A percentile compares a stretch with the other conserved stretches of the same genome.
phyloP scores from a whole-genome alignment of 2,113 vertebrate species.

The Archilochus colubris region DNA sequence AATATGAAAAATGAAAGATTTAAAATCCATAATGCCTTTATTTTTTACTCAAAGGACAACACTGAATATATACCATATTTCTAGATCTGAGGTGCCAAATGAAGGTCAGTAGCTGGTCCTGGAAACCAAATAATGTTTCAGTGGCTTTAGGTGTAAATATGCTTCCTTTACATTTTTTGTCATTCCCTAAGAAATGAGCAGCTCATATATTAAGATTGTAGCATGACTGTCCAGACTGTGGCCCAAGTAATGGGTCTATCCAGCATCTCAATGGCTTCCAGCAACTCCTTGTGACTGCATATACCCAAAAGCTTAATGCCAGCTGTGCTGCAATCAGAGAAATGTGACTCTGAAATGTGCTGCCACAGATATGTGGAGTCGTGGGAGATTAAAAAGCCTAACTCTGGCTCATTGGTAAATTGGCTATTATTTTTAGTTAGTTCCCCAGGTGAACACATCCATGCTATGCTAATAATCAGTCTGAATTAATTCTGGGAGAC shows the following conservation, averaged over 20 bases:
- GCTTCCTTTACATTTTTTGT: neutral
- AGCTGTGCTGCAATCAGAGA: neutral
- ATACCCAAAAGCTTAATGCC: neutral
- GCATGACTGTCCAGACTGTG: neutral
- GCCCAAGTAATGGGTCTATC: neutral
- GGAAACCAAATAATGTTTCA: neutral
- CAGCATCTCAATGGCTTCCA: neutral
- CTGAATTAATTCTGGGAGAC: conserved; percentile 35
- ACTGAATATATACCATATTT: neutral
- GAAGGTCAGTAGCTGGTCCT: neutral
- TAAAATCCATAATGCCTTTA: neutral
- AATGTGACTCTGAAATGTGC: neutral
- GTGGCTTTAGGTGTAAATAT: neutral
- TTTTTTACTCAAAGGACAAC: neutral
- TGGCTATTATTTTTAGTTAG: conserved; percentile 50
- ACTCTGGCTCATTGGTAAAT: conserved; percentile 27
- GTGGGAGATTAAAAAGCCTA: conserved; percentile 15
- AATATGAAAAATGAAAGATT: neutral
- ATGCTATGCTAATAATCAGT: conserved; percentile 25
- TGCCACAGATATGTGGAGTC: neutral
- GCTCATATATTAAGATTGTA: neutral
- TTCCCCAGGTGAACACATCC: neutral
- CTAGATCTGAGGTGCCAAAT: neutral
- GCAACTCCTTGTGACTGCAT: neutral
- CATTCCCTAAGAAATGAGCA: neutral